Conservation (phyloP, 2,113 vertebrate species). For the Triplophysa dalaica region DNA sequence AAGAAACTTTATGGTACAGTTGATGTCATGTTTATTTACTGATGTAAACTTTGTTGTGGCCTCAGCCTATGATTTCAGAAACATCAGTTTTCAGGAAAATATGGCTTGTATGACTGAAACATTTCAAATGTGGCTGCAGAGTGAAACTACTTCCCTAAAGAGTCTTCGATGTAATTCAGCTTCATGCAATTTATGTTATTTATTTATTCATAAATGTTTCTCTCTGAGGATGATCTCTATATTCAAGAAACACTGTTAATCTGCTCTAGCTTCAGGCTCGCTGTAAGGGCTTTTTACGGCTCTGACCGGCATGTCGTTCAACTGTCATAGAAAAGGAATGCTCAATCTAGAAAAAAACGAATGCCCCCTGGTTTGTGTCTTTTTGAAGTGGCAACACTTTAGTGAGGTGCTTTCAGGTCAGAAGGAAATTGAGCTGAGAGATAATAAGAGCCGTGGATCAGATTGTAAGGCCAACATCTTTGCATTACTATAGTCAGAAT, state of each 20-base stretch:
- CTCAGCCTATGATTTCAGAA: too few species aligned
- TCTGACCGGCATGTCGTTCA: not conserved
- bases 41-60: too few species aligned
- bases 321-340: not conserved
- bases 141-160: too few species aligned
- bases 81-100: too few species aligned
- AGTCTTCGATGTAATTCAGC: not conserved
- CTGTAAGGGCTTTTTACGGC: not conserved
- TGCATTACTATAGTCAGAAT: not conserved
- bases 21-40: too few species aligned
- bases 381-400: not conserved
- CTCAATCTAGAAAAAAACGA: not conserved
- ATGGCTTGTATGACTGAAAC: too few species aligned
- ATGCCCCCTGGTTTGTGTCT: not conserved
- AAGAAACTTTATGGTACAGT: too few species aligned
- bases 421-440: not conserved
- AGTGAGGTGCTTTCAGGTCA: slow-evolving; percentile 1
- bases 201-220: slow-evolving; percentile 2
- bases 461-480: not conserved
- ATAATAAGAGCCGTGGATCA: not conserved
- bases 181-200: slow-evolving; percentile 2
- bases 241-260: not conserved
- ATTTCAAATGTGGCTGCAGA: too few species aligned
- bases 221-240: slow-evolving; percentile 18
- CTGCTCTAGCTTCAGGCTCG: slow-evolving; percentile 5